Conservation (phyloP, 2,113 vertebrate species). For the Lepisosteus oculatus region DNA sequence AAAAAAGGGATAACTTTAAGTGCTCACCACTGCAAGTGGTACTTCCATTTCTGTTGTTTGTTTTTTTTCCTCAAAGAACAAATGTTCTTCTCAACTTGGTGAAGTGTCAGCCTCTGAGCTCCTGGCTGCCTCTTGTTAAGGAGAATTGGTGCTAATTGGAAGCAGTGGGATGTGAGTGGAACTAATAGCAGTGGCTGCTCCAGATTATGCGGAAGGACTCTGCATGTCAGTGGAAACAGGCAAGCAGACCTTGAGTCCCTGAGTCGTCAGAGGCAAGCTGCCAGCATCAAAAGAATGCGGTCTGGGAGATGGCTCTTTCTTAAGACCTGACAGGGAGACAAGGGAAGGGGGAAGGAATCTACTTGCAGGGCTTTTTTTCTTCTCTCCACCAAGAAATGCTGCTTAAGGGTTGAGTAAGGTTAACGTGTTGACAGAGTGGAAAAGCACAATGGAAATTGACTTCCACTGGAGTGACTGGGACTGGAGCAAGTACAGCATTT, state of each 20-base stretch:
- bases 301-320: slow-evolving; percentile 33
- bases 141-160: slow-evolving; percentile 53
- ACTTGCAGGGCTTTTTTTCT: slow-evolving; percentile 26
- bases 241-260: slow-evolving; percentile 38
- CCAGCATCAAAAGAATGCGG: slow-evolving; percentile 23
- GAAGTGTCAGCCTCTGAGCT: slow-evolving; percentile 33
- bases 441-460: slow-evolving; percentile 33
- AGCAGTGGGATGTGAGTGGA: slow-evolving; percentile 44
- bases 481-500: slow-evolving; percentile 12
- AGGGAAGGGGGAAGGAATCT: slow-evolving; percentile 13
- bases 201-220: slow-evolving; percentile 38
- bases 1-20: not conserved
- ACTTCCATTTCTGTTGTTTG: not conserved
- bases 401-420: slow-evolving; percentile 22
- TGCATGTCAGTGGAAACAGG: slow-evolving; percentile 30
- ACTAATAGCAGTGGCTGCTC: slow-evolving; percentile 37
- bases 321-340: slow-evolving; percentile 14
- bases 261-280: slow-evolving; percentile 32
- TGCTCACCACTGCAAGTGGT: not conserved
- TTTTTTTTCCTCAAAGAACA: not conserved
- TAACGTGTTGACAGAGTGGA: slow-evolving; percentile 26
- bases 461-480: not conserved
- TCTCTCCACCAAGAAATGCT: slow-evolving; percentile 21
- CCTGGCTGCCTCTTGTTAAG: slow-evolving; percentile 40
- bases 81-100: slow-evolving; percentile 31